Percentiles rank a stretch among this genome's conserved stretches.
phyloP scores from a whole-genome alignment of 2,797 vertebrate species.

The Gambusia yucatana region DNA sequence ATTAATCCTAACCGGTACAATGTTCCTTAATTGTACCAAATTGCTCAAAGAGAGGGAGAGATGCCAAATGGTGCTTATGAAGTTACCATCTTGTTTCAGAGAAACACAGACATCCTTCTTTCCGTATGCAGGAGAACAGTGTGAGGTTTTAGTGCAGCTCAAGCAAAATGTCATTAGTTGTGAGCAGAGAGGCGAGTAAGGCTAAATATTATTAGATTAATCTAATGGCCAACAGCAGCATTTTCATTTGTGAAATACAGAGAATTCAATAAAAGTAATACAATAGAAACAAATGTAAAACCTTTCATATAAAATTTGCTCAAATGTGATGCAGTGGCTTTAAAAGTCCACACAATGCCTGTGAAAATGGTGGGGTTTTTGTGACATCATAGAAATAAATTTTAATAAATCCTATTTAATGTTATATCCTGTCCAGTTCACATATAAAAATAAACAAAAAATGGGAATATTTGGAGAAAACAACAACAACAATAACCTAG shows the following conservation, averaged over 20 bases:
- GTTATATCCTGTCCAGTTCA: not conserved
- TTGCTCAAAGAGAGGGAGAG: conserved; percentile 50
- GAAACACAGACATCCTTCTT: conserved; percentile 62
- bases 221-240: conserved; percentile 83
- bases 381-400: not conserved
- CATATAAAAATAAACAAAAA: not conserved
- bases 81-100: conserved; percentile 66
- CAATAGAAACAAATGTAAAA: conserved; percentile 56
- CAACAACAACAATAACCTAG: not conserved
- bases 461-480: not conserved
- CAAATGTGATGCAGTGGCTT: not conserved
- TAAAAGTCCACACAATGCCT: not conserved
- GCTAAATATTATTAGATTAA: conserved; percentile 82
- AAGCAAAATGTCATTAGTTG: conserved; percentile 80
- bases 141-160: conserved; percentile 63
- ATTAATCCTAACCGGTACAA: conserved; percentile 51
- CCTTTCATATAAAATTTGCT: conserved; percentile 3
- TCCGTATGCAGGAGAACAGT: conserved; percentile 61
- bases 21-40: conserved; percentile 56
- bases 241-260: conserved; percentile 83
- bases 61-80: conserved; percentile 61
- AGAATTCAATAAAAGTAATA: conserved; percentile 73
- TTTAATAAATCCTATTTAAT: not conserved
- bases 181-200: conserved; percentile 67
- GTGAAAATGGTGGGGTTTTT: not conserved